Conservation (phyloP, 2,888 invertebrate genomes). For the Isoperla grammatica region DNA sequence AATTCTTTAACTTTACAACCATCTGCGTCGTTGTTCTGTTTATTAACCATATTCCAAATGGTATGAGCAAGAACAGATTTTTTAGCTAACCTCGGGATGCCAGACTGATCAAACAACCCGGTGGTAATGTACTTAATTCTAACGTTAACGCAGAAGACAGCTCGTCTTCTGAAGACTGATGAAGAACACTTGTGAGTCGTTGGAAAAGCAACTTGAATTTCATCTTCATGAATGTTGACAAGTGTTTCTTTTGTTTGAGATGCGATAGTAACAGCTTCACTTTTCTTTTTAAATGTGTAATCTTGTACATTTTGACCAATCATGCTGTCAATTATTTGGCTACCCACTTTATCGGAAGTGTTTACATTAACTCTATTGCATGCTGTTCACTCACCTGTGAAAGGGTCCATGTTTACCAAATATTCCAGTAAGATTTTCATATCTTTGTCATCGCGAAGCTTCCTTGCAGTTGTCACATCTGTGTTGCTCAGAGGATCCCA, state of each 20-base stretch:
- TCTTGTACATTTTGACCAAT: neutral
- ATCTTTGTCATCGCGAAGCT: neutral
- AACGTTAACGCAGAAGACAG: neutral
- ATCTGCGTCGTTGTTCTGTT: neutral
- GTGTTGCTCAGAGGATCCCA: neutral
- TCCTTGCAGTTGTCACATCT: neutral
- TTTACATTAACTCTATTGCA: neutral
- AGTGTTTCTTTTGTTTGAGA: neutral
- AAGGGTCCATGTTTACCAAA: neutral
- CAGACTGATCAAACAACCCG: neutral
- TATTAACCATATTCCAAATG: neutral
- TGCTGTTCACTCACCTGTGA: neutral
- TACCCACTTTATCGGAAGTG: neutral
- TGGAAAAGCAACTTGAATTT: neutral
- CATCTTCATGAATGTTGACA: neutral
- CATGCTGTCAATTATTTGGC: neutral
- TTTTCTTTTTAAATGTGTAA: neutral
- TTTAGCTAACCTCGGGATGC: neutral
- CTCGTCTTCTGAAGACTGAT: neutral
- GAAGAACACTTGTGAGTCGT: neutral
- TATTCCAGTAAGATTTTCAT: neutral
- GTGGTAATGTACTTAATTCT: neutral
- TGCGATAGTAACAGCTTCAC: neutral
- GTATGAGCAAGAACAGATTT: neutral
- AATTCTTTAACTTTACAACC: neutral